A percentile compares a stretch with the other conserved stretches of the same genome.
phyloP scores from a whole-genome alignment of 2,888 invertebrate species.

The Ephialtes manifestator region DNA sequence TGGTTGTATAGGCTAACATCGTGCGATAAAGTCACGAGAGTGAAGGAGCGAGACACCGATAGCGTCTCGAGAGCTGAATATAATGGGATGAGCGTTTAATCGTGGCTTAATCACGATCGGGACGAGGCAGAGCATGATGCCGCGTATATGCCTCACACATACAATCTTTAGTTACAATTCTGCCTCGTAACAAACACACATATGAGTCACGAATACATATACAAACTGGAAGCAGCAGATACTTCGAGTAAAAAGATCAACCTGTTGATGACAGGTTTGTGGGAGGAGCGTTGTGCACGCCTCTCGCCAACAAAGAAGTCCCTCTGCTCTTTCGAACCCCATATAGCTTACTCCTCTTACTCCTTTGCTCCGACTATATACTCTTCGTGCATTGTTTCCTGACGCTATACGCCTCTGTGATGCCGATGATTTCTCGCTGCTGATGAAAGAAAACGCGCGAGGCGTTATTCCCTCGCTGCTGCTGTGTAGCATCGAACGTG shows the following conservation, averaged over 20 bases:
- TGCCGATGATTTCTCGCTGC: constrained; percentile 54
- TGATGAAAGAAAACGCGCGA: constrained; percentile 61
- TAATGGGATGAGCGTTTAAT: constrained; percentile 67
- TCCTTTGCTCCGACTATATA: constrained; percentile 17
- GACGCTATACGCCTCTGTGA: constrained; percentile 36
- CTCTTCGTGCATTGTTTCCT: constrained; percentile 61
- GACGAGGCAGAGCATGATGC: constrained; percentile 51
- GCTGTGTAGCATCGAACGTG: constrained; percentile 50
- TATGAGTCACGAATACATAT: background rate
- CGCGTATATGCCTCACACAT: constrained; percentile 27
- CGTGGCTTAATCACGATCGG: constrained; percentile 59
- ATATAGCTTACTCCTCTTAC: constrained; percentile 40
- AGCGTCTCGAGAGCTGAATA: constrained; percentile 43
- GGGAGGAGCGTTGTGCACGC: constrained; percentile 64
- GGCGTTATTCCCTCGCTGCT: constrained; percentile 20
- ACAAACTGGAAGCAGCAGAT: constrained; percentile 19
- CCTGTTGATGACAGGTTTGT: constrained; percentile 71
- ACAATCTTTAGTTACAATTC: background rate
- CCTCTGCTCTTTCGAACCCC: constrained; percentile 52
- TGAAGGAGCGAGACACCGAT: constrained; percentile 12
- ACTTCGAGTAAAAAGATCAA: constrained; percentile 57
- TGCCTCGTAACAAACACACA: background rate
- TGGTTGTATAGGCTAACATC: background rate
- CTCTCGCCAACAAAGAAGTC: constrained; percentile 62
- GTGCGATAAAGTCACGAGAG: constrained; percentile 43